These are phyloP conservation scores for Lottia scabra DNA, from an alignment of 2,888 invertebrate genomes.

Conservation along the genomic window DNA sequence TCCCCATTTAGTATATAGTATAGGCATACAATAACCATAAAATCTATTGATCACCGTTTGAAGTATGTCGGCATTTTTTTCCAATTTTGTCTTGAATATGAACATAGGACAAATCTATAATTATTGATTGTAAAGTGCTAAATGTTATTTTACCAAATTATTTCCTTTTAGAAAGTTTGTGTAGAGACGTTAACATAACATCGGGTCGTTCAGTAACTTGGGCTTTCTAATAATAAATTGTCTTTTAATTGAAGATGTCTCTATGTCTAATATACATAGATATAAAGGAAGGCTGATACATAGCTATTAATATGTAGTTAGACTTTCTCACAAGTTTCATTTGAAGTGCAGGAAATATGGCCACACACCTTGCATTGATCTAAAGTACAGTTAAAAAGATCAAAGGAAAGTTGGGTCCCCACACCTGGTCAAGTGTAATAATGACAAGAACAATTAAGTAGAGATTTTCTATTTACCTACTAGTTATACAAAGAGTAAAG, in stretches of 20 bases:
- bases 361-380: constrained; percentile 4
- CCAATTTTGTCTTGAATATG: neutral
- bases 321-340: neutral
- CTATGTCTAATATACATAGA: too few species aligned
- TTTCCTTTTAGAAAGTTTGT: too few species aligned
- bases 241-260: too few species aligned
- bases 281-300: too few species aligned
- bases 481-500: neutral
- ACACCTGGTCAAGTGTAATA: constrained; percentile 2
- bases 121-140: too few species aligned
- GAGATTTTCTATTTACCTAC: neutral
- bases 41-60: neutral
- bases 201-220: too few species aligned
- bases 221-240: too few species aligned
- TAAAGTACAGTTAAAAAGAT: neutral
- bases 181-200: too few species aligned
- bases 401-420: neutral
- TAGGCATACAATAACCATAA: neutral
- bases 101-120: too few species aligned
- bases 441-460: constrained; percentile 1
- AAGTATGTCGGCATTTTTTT: neutral
- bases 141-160: too few species aligned
- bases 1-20: too few species aligned
- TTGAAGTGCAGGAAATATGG: neutral
- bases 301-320: neutral